Evolutionary conservation across 2,113 vertebrate genomes (phyloP).

Genomic region (Gopherus evgoodei): DNA sequence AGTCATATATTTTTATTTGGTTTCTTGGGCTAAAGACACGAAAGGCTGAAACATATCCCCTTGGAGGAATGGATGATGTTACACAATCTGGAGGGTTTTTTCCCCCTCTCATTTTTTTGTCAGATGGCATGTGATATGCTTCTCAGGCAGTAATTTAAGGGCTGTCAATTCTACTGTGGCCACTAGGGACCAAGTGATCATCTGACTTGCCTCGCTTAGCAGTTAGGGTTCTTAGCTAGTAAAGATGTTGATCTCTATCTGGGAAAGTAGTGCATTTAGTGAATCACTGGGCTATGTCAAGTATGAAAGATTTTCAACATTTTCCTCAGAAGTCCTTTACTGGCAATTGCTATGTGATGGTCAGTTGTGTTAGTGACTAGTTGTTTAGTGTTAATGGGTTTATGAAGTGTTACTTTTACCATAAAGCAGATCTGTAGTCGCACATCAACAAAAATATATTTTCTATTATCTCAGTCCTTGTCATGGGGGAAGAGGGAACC

Average conservation of each 20-base stretch:
- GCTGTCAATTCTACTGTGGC: slow-evolving; percentile 62
- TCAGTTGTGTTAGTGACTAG: neutral
- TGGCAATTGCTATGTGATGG: slow-evolving; percentile 23
- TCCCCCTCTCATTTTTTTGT: slow-evolving; percentile 40
- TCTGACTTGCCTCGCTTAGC: neutral
- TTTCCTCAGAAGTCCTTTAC: slow-evolving; percentile 43
- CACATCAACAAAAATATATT: slow-evolving; percentile 41
- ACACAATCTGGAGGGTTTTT: neutral
- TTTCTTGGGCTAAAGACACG: slow-evolving; percentile 47
- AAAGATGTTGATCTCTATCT: neutral
- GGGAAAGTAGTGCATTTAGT: slow-evolving; percentile 14
- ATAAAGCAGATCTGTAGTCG: neutral
- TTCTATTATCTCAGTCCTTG: neutral
- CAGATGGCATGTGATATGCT: slow-evolving; percentile 46
- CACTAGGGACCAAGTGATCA: slow-evolving; percentile 33
- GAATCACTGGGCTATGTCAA: slow-evolving; percentile 57
- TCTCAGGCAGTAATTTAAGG: slow-evolving; percentile 67
- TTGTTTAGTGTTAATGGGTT: slow-evolving; percentile 4
- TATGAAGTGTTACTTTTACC: slow-evolving; percentile 51
- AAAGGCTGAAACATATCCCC: slow-evolving; percentile 35
- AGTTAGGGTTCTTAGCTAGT: slow-evolving; percentile 31
- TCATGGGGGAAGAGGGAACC: neutral
- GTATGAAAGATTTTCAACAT: slow-evolving; percentile 58
- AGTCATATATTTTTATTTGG: slow-evolving; percentile 71
- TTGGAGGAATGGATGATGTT: slow-evolving; percentile 39